Conservation (phyloP, 2,113 vertebrate genomes). For the Podarcis muralis region DNA sequence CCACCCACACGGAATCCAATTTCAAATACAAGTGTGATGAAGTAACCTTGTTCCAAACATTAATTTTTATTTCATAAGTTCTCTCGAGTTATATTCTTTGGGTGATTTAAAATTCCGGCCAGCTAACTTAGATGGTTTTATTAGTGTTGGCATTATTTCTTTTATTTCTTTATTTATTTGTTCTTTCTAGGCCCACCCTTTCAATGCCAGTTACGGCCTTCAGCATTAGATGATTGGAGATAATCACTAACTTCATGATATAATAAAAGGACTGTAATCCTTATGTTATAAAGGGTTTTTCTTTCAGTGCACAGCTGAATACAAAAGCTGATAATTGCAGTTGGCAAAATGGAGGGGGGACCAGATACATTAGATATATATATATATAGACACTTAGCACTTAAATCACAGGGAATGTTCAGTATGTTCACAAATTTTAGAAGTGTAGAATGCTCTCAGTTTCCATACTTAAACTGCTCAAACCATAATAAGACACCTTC, state of each 20-base stretch:
- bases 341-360: no score
- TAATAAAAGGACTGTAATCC: no score
- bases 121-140: constrained; percentile 7
- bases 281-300: no score
- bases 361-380: no score
- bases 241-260: neutral
- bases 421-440: no score
- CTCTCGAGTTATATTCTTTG: constrained; percentile 17
- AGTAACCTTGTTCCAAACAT: constrained; percentile 28
- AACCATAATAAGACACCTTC: no score
- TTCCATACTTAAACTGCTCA: no score
- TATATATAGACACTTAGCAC: no score
- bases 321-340: neutral
- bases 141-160: neutral
- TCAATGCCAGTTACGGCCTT: neutral
- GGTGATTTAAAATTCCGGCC: constrained; percentile 16
- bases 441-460: no score
- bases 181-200: neutral
- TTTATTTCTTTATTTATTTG: neutral
- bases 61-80: constrained; percentile 29
- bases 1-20: constrained; percentile 10
- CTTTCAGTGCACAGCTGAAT: neutral
- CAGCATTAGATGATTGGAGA: neutral
- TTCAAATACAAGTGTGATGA: neutral
- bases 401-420: no score